Base-by-base conservation (phyloP, 2,113 vertebrate species). In the Blennius ocellaris region DNA sequence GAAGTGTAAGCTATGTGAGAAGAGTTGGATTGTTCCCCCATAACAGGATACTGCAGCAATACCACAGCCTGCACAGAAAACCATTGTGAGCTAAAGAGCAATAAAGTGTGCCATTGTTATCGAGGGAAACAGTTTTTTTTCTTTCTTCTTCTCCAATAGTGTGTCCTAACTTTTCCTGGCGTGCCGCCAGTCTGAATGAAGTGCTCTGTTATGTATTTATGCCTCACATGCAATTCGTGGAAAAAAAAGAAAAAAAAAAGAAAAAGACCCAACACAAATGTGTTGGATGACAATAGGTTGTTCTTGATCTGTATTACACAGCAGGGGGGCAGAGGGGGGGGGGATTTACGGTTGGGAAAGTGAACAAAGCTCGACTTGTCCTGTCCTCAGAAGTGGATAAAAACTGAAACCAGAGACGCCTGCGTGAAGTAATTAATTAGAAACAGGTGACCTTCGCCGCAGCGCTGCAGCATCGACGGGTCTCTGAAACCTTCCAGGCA, bases 21-120 rank as follows among this genome's bases (percentile, higher is more conserved):
- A 85, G 78, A 86, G 89, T 90, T 88, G 82, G 82, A 86, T 89
- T 87, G 86, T 89, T 90, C 81, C 70, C 70, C 86, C 88, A 90
- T 87, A 91, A 92, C 90, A 90, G 90, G 90, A 92, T 92, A 87
- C 91, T 83, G 89, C 85, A 91, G 88, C 75, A 81, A 77, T 81
- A 87, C 84, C 82, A 83, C 84, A 84, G 76, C 72, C 82, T 80
- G 60, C 71, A 88, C 79, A 64, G 51, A 90, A 83, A 89, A 81
- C 68, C 83, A 87, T 83, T 89, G 84, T 82, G 90, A 79, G 78
- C 84, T 84, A 80, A 86, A 80, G 71, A 82, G 91, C 81, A 89
- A 91, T 92, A 88, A 90, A 89, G 66, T 85, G 80, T 86, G 85
- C 87, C 82, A 91, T 92, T 92, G 91, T 92, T 91, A 86, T 85